Evolutionary conservation across 2,113 vertebrate species (phyloP), one percentile per base, ranked within the genome.

Genomic region (Sebastes fasciatus): DNA sequence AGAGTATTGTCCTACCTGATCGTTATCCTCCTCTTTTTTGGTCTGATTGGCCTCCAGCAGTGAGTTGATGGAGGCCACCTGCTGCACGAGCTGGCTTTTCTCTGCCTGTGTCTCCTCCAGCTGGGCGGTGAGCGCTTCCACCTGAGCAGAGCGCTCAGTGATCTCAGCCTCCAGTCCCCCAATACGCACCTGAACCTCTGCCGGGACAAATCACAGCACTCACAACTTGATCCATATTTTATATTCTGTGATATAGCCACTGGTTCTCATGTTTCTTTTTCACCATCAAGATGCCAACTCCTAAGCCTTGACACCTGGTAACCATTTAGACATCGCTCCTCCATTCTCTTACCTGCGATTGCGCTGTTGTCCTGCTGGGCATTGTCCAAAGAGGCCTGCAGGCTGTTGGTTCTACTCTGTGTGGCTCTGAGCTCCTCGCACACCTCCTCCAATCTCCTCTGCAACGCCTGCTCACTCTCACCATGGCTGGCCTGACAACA

Each of bases 401-500:
- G 91, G 87, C 72, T 96, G 91, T 87, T 91, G 54, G 95, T 96
- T 92, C 78, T 96, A 87, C 79, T 95, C 89, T 98, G 98, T 1
- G 95, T 82, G 43, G 92, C 95, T 80, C 96, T 94, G 19, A 99
- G 96, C 86, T 99, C 97, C 0, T 96, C 95, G 4, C 95, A 94
- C 21, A 98, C 96, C 92, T 98, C 97, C 0, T 98, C 97, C 87
- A 98, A 82, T 69, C 95, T 96, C 91, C 96, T 97, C 93, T 98
- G 97, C 67, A 98, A 85, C 0, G 92, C 93, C 16, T 93, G 93
- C 91, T 98, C 97, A 0, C 88, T 95, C 51, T 97, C 96, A 55
- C 92, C 92, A 23, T 95, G 94, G 82, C 95, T 96, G 21, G 88
- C 89, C 98, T 99, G 92, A 43, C 40, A 66, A 66, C 61, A 58